A percentile compares a stretch with the other conserved stretches of the same genome.
phyloP scores from a whole-genome alignment of 2,113 vertebrate species.

The Laticauda laticaudata region DNA sequence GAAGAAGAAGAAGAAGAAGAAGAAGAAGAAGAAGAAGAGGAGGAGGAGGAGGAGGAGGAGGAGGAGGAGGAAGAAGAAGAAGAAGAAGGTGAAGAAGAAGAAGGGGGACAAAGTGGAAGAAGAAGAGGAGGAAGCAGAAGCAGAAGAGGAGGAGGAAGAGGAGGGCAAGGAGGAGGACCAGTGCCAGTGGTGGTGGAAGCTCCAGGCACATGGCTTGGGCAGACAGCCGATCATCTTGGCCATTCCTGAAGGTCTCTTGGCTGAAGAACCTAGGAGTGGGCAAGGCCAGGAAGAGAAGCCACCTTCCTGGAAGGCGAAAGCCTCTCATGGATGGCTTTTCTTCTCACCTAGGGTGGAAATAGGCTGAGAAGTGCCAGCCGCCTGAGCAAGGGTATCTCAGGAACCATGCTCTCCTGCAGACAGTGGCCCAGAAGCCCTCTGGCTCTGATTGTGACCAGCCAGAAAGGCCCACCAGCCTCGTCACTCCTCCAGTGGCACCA shows the following conservation, averaged over 20 bases:
- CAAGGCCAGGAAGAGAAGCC: not conserved
- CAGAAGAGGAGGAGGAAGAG: too few relatives aligned
- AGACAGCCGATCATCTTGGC: not conserved
- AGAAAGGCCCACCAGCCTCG: not conserved
- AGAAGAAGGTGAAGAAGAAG: fast-evolving
- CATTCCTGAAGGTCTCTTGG: not conserved
- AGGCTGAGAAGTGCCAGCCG: not conserved
- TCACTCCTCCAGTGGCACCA: not conserved
- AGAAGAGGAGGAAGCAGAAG: too few relatives aligned
- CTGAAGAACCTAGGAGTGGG: not conserved
- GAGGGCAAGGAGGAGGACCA: not conserved
- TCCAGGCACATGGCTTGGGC: not conserved
- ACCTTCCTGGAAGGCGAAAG: not conserved
- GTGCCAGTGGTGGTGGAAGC: not conserved
- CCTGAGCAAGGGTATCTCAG: not conserved
- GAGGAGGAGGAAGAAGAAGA: too few relatives aligned
- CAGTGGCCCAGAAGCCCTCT: not conserved
- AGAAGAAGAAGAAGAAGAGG: too few relatives aligned
- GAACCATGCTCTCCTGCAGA: not conserved
- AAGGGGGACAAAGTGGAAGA: too few relatives aligned
- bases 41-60: too few relatives aligned
- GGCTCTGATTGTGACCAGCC: not conserved
- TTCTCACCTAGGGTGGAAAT: not conserved
- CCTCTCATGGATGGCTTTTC: not conserved
- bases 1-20: too few relatives aligned